A percentile compares a stretch with the other conserved stretches of the same genome.
phyloP scores from a whole-genome alignment of 1,140 invertebrate genomes.

The Reticulitermes speratus region DNA sequence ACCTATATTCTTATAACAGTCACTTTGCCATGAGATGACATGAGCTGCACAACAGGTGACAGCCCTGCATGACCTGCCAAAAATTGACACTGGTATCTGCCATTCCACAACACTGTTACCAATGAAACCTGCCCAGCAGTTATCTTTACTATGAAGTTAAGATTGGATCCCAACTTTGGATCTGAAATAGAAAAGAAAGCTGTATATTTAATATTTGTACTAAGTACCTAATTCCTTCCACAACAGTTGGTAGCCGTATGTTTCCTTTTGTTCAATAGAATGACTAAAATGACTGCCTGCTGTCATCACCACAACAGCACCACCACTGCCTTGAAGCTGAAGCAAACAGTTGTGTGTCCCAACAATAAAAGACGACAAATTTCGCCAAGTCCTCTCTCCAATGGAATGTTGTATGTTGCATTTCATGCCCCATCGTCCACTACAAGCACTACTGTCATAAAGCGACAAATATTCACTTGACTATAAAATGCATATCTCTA shows the following conservation, averaged over 20 bases:
- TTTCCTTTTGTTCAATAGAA: background rate
- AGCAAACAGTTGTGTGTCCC: background rate
- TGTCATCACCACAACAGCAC: background rate
- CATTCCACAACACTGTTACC: background rate
- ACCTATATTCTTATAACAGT: no score
- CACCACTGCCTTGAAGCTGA: slow-evolving; percentile 8
- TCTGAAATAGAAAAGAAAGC: background rate
- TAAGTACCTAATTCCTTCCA: background rate
- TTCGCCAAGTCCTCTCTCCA: no score
- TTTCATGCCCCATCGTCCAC: background rate
- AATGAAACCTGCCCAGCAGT: background rate
- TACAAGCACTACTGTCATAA: background rate
- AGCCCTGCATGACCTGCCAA: slow-evolving; percentile 5
- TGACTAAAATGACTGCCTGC: background rate
- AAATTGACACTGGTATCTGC: background rate
- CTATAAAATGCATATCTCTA: background rate
- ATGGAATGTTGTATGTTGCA: background rate
- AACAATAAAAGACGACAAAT: no score
- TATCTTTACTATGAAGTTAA: background rate
- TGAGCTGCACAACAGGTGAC: background rate
- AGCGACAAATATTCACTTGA: no score
- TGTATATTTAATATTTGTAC: slow-evolving; percentile 12
- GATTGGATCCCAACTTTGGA: background rate
- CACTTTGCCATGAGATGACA: background rate
- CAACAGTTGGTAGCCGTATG: background rate